These are phyloP conservation scores for Acyrthosiphon pisum DNA, from an alignment of 1,140 invertebrate species.

Conservation along the genomic window DNA sequence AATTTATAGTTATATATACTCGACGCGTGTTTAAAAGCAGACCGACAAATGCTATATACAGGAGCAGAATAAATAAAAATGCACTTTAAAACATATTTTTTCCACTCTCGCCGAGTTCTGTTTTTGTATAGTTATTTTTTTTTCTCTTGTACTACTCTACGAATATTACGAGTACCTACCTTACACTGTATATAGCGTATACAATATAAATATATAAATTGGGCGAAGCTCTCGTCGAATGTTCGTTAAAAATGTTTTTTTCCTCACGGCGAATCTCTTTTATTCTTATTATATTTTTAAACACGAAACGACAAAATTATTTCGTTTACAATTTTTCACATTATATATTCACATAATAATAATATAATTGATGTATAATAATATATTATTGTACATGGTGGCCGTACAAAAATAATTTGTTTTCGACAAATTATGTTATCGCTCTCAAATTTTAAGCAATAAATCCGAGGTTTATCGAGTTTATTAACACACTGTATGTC, in stretches of 20 bases:
- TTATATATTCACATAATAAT: background rate
- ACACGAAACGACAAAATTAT: background rate
- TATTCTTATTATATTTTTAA: background rate
- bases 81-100: conserved; percentile 33
- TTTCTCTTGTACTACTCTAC: background rate
- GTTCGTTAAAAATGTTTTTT: conserved; percentile 20
- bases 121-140: conserved; percentile 16
- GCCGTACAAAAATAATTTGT: background rate
- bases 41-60: background rate
- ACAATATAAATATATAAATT: background rate
- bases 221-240: background rate
- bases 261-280: background rate
- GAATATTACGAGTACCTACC: background rate
- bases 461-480: background rate
- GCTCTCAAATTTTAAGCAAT: background rate
- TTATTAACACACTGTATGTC: background rate
- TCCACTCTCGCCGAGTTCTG: background rate
- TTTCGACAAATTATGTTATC: background rate
- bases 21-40: conserved; percentile 15
- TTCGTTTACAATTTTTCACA: background rate
- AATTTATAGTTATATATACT: background rate
- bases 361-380: background rate
- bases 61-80: background rate
- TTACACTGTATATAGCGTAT: background rate
- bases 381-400: background rate